phyloP scores from a whole-genome alignment of 2,113 vertebrate genomes.

The Thermophis baileyi region DNA sequence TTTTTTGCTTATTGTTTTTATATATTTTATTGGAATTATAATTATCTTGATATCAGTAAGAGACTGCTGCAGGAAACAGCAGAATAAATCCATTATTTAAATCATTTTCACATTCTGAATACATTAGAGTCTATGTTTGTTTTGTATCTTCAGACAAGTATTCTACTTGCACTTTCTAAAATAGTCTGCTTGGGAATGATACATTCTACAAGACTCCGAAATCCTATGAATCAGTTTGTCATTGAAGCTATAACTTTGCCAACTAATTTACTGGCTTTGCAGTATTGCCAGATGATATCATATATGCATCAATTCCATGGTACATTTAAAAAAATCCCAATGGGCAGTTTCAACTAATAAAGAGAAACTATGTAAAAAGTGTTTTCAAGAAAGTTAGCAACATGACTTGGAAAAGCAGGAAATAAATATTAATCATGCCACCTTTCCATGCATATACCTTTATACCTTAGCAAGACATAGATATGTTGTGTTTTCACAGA shows the following conservation, averaged over 20 bases:
- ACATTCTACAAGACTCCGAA: background rate
- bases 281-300: background rate
- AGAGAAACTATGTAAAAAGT: background rate
- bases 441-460: background rate
- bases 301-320: background rate
- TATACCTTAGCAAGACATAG: background rate
- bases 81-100: background rate
- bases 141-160: background rate
- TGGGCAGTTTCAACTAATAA: background rate
- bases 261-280: background rate
- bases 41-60: background rate
- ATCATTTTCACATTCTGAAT: background rate
- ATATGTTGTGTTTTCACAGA: background rate
- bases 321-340: background rate
- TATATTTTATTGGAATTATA: slow-evolving; percentile 1
- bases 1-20: background rate
- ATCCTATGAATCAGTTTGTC: background rate
- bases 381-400: background rate
- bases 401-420: background rate
- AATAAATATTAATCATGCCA: background rate
- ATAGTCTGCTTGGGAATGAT: background rate
- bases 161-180: background rate
- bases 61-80: background rate
- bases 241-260: background rate
- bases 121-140: background rate